phyloP scores from a whole-genome alignment of 1,140 invertebrate species.

The Ips nitidus region DNA sequence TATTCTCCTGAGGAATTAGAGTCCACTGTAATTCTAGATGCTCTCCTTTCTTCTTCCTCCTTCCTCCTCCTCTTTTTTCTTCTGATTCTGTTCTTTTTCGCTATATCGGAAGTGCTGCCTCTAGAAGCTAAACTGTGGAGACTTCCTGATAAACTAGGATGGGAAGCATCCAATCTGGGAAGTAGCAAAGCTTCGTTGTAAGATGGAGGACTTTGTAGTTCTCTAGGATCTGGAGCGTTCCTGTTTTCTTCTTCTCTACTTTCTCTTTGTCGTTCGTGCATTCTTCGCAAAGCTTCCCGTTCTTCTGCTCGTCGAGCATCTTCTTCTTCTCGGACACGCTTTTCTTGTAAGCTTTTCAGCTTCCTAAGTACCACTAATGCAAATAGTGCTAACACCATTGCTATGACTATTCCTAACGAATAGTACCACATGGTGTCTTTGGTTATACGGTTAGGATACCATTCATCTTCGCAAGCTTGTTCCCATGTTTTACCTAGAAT shows the following conservation, averaged over 20 bases:
- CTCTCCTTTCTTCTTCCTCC: conserved; percentile 40
- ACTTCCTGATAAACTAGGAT: conserved; percentile 59
- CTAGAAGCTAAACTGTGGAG: conserved; percentile 52
- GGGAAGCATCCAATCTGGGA: conserved; percentile 62
- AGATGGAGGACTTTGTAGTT: conserved; percentile 66
- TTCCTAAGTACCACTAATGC: conserved; percentile 57
- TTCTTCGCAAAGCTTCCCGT: conserved; percentile 58
- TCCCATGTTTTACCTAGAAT: conserved; percentile 62
- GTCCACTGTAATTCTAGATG: conserved; percentile 38
- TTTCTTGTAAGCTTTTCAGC: conserved; percentile 55
- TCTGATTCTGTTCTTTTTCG: conserved; percentile 50
- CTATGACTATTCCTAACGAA: conserved; percentile 59
- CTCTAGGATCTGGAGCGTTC: conserved; percentile 63
- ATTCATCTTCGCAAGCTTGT: conserved; percentile 62
- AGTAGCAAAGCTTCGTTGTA: conserved; percentile 73
- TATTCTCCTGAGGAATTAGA: conserved; percentile 37
- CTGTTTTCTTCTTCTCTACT: conserved; percentile 50
- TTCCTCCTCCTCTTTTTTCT: conserved; percentile 50
- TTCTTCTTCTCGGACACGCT: conserved; percentile 51
- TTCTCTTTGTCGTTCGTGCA: conserved; percentile 64
- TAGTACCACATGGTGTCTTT: conserved; percentile 63
- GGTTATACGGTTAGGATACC: conserved; percentile 54
- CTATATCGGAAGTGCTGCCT: conserved; percentile 51
- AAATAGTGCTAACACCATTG: conserved; percentile 54
- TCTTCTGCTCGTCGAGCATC: conserved; percentile 46